phyloP scores from a whole-genome alignment of 2,888 invertebrate species.

The Brachylomia viminalis region DNA sequence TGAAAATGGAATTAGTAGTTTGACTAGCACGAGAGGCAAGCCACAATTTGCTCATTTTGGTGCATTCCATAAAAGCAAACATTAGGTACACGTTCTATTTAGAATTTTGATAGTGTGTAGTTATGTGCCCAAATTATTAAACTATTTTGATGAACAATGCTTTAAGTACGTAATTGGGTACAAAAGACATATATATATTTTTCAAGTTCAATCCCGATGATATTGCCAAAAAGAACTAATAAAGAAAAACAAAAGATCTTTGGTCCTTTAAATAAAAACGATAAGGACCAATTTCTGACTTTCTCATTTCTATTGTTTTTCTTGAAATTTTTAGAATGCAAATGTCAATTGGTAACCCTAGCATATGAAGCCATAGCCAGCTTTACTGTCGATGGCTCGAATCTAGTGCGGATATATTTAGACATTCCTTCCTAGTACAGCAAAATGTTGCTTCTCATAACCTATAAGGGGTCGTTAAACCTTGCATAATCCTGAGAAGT shows the following conservation, averaged over 20 bases:
- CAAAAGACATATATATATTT: not conserved
- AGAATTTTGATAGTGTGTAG: not conserved
- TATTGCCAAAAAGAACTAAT: not conserved
- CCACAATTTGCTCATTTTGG: not conserved
- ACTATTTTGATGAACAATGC: not conserved
- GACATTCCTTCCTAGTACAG: slow-evolving; percentile 74
- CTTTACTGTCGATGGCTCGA: slow-evolving; percentile 57
- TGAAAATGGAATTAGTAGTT: not conserved
- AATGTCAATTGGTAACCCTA: slow-evolving; percentile 28
- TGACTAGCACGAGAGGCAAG: not conserved
- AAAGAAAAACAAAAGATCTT: not conserved
- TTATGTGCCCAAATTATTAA: no score
- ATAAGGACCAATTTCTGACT: not conserved
- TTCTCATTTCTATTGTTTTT: not conserved
- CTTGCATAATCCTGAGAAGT: slow-evolving; percentile 64
- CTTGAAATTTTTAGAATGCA: not conserved
- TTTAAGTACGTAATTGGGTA: not conserved
- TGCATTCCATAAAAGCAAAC: not conserved
- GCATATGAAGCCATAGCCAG: slow-evolving; percentile 26
- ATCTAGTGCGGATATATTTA: slow-evolving; percentile 79
- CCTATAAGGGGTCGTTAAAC: slow-evolving; percentile 73
- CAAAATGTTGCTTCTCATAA: slow-evolving; percentile 70
- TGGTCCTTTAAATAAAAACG: not conserved
- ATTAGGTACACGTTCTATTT: not conserved
- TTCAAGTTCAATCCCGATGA: not conserved